Base-by-base conservation (phyloP, 2,888 invertebrate species). In the Cerastis leucographa region DNA sequence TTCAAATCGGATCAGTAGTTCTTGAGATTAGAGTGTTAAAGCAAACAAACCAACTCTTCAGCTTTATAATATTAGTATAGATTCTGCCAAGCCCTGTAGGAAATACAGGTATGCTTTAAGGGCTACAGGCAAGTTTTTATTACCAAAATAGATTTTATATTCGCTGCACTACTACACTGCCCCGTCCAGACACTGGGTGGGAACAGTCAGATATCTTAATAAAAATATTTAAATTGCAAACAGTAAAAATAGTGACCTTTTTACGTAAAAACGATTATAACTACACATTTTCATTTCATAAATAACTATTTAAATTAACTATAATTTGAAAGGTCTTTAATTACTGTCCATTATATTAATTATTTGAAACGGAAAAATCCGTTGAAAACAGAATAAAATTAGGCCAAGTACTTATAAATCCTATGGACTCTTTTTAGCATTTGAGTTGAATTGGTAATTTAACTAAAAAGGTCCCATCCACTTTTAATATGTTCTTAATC, bases 331-430 rank as follows among this genome's bases (percentile, higher is more conserved):
- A 64, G 19, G 29, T 65, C 11, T 59, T 59, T 74, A 42, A 67
- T 59, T 65, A 51, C 35, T n/a, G 22, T 61, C 19, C 68, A 77
- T 73, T 83, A 68, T 6, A 66, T 59, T 49, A 64, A 75, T 71
- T 44, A 49, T 14, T 40, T 44, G 22, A 22, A 75, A 66, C 35
- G 54, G 19, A 71, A 83, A 78, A 70, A 76, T 59, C 61, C 19
- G 51, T 46, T 14, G 49, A 49, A 65, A 64, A 42, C 29, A 35
- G 40, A 40, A 29, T 62, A 11, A 62, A 71, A 72, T 70, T 11
- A 74, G 68, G 70, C 6, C 22, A 68, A 79, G 62, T 71, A 59
- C 49, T 56, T 67, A 69, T 35, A 25, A 67, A 76, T 51, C 19
- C 19, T 19, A 22, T 49, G 42, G 64, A 35, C 49, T 64, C 4